Conservation (phyloP, 2,888 invertebrate genomes). For the Xylota sylvarum region DNA sequence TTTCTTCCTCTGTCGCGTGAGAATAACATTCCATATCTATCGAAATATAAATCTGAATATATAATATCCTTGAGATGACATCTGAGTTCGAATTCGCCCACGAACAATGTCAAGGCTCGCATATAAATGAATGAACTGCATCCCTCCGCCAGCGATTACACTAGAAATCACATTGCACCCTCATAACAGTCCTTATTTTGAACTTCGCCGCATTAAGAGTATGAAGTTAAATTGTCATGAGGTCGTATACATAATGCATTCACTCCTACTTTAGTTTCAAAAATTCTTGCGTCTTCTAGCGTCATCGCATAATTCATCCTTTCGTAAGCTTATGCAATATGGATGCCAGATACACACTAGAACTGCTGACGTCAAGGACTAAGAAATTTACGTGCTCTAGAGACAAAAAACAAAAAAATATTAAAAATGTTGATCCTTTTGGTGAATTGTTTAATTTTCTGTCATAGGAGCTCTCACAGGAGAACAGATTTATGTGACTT, state of each 20-base stretch:
- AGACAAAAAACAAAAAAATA: background rate
- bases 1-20: background rate
- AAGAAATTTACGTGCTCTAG: background rate
- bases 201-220: background rate
- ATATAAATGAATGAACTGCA: slow-evolving; percentile 4
- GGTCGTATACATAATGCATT: slow-evolving; percentile 15
- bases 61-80: background rate
- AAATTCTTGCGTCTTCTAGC: background rate
- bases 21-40: background rate
- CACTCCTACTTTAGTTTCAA: background rate
- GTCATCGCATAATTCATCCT: slow-evolving; percentile 5
- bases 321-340: slow-evolving; percentile 4
- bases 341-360: background rate
- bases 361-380: background rate
- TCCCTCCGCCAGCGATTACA: background rate
- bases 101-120: slow-evolving; percentile 7
- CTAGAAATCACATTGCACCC: slow-evolving; percentile 5
- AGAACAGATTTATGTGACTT: too few species aligned
- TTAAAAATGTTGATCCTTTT: background rate
- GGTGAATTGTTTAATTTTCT: background rate
- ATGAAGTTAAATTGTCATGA: slow-evolving; percentile 7
- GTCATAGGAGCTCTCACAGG: too few species aligned
- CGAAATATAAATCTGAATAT: background rate
- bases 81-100: slow-evolving; percentile 9
- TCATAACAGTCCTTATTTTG: slow-evolving; percentile 3